A percentile compares a stretch with the other conserved stretches of the same genome.
phyloP scores from a whole-genome alignment of 1,140 invertebrate species.

The Arion vulgaris region DNA sequence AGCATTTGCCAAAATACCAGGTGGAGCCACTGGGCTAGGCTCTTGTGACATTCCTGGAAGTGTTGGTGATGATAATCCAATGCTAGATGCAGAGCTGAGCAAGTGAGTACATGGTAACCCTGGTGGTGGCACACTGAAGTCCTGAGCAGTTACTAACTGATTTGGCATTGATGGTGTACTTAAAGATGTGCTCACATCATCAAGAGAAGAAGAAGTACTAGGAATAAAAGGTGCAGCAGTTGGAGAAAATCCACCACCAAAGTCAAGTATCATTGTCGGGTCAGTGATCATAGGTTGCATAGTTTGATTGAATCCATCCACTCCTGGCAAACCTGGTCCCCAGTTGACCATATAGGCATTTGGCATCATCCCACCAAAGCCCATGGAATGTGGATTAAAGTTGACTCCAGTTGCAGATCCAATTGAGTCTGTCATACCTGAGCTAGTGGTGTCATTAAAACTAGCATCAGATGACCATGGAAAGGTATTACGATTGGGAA shows the following conservation, averaged over 20 bases:
- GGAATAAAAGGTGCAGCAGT: not conserved
- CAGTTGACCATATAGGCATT: constrained; percentile 3
- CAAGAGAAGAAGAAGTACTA: not conserved
- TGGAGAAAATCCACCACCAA: not conserved
- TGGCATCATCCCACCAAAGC: constrained; percentile 29
- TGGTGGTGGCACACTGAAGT: constrained; percentile 43
- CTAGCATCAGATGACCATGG: not conserved
- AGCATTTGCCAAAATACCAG: constrained; percentile 6
- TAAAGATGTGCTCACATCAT: no score
- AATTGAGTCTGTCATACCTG: not conserved
- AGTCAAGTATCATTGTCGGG: constrained; percentile 20
- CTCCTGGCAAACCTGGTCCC: constrained; percentile 20
- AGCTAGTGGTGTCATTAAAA: not conserved
- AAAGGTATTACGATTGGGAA: not conserved
- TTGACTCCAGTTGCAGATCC: not conserved
- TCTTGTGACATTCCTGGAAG: constrained; percentile 20
- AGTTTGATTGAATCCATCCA: constrained; percentile 24
- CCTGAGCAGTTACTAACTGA: not conserved
- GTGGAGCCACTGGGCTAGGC: constrained; percentile 26
- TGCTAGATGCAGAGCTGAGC: constrained; percentile 22
- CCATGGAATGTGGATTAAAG: constrained; percentile 18
- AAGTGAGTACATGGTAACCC: constrained; percentile 9
- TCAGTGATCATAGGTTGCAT: constrained; percentile 5
- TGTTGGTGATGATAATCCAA: constrained; percentile 31
- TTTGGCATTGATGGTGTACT: not conserved